Base-by-base conservation (phyloP, 2,113 vertebrate genomes). In the Barnardius zonarius region DNA sequence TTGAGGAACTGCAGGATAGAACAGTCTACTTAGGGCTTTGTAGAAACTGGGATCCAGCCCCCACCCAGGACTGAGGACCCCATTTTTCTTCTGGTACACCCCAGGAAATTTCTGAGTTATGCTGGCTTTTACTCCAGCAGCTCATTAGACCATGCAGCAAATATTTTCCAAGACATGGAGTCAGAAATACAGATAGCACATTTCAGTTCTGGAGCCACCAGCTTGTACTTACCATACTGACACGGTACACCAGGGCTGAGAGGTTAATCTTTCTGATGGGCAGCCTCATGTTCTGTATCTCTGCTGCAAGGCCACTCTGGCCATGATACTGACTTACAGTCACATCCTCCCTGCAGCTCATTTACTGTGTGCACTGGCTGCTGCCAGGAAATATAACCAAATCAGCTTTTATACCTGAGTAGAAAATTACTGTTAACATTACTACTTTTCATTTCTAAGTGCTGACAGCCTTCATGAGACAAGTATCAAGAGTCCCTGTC, bases 331-430 rank as follows among this genome's bases (percentile, higher is more conserved):
- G 88, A 93, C 94, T 96, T 96, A 35, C 4, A 8, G 23, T 83
- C 67, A 72, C 52, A 55, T 95, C 82, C n/a, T 82, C 93, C 76
- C 44, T 35, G 61, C 70, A 93, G 23, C 43, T 88, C 73, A 55
- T 92, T 97, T 96, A 69, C 74, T 93, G n/a, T 23, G 7, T 85
- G 43, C 28, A 22, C 61, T 81, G 63, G 88, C 95, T 93, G 25
- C 87, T 96, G 87, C 95, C 70, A 93, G 93, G 76, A 95, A 69
- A 68, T 90, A 64, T 73, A 96, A 92, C 86, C 79, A 94, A 87
- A 90, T 92, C 87, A 86, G 66, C 82, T 96, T 92, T 88, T 97
- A 91, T 94, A 91, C 55, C 78, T 33, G 43, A 90, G 76, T 91
- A 95, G 82, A 90, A 91, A 83, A 67, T 67, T 55, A 37, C 48